Evolutionary conservation across 2,888 invertebrate genomes (phyloP).

Genomic region (Drosophila stalkeri): DNA sequence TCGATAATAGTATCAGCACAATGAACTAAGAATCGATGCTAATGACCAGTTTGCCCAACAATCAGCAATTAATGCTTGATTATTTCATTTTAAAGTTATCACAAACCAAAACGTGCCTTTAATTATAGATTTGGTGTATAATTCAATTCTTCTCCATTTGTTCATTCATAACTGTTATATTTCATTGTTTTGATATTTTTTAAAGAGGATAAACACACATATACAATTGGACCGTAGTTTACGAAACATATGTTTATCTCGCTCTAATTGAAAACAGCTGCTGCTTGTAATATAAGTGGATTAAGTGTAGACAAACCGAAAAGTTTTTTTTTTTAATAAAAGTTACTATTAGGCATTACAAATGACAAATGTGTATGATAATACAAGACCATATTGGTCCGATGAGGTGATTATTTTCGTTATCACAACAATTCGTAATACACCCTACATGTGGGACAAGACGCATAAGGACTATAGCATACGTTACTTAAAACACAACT

Average conservation of each 20-base stretch:
- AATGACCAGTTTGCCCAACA: background rate
- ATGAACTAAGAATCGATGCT: background rate
- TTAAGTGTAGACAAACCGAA: conserved; percentile 26
- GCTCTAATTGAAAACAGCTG: conserved; percentile 40
- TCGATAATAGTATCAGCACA: background rate
- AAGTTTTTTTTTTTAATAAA: background rate
- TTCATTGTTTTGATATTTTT: background rate
- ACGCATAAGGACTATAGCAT: conserved; percentile 51
- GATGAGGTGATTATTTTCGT: conserved; percentile 48
- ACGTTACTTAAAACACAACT: conserved; percentile 49
- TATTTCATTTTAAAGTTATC: background rate
- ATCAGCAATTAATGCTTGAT: background rate
- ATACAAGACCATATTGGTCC: conserved; percentile 47
- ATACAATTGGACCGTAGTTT: conserved; percentile 41
- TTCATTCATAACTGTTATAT: background rate
- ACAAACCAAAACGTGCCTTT: background rate
- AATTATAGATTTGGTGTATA: background rate
- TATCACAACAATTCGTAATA: conserved; percentile 49
- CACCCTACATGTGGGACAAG: conserved; percentile 57
- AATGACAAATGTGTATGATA: conserved; percentile 38
- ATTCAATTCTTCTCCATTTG: background rate
- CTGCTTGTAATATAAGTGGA: conserved; percentile 37
- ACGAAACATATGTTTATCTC: conserved; percentile 40
- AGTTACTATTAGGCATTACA: background rate
- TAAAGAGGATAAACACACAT: conserved; percentile 5